Percentiles rank a stretch among this genome's conserved stretches.
Conservation (phyloP, 2,888 invertebrate genomes). For the Homarus gammarus region DNA sequence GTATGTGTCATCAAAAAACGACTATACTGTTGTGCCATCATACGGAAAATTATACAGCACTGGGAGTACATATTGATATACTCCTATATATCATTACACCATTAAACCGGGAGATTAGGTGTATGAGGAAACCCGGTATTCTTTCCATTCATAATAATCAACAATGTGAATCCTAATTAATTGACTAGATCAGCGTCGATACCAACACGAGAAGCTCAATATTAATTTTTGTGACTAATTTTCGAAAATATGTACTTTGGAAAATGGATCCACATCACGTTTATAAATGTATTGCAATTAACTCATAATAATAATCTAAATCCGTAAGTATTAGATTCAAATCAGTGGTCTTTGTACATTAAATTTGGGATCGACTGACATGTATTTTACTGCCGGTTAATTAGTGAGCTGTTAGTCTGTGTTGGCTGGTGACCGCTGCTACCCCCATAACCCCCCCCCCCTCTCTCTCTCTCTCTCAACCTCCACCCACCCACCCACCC, state of each 20-base stretch:
- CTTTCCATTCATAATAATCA: neutral
- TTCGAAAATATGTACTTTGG: slow-evolving; percentile 23
- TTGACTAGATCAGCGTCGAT: neutral
- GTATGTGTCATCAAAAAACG: too few species aligned
- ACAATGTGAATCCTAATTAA: neutral
- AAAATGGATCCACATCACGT: slow-evolving; percentile 24
- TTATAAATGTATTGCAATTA: slow-evolving; percentile 55
- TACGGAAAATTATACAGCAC: too few species aligned
- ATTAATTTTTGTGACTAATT: neutral
- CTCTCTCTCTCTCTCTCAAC: neutral
- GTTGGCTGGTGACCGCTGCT: neutral
- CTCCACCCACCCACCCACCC: neutral
- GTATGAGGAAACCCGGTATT: neutral
- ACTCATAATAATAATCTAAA: slow-evolving; percentile 47
- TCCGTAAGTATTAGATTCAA: slow-evolving; percentile 40
- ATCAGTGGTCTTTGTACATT: slow-evolving; percentile 42
- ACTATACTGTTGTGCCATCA: too few species aligned
- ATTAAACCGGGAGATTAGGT: neutral
- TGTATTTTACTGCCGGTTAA: slow-evolving; percentile 29
- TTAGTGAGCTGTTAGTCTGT: slow-evolving; percentile 13
- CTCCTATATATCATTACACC: neutral
- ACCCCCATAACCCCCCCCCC: neutral
- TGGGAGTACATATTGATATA: neutral
- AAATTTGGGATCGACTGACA: slow-evolving; percentile 26
- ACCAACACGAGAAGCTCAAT: neutral